Base-by-base conservation (phyloP, 2,113 vertebrate species). In the Pachyramphus minor region DNA sequence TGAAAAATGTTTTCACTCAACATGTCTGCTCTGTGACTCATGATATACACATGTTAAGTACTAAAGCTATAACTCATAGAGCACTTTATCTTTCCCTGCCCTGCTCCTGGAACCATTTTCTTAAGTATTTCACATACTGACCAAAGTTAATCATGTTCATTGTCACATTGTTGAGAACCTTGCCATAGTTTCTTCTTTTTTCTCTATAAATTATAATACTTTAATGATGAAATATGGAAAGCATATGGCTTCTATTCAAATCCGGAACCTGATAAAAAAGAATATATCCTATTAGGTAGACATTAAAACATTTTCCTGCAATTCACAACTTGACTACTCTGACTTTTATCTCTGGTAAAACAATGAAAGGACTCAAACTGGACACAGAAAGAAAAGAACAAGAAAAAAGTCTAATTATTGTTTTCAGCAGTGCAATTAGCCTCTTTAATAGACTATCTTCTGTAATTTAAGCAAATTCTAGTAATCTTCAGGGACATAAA, bases 391-490 rank as follows among this genome's bases (percentile, higher is more conserved):
- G 41, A 22, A 67, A 71, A 87, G 78, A 42, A 84, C 66, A 11
- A 68, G 90, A 28, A 76, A 94, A 80, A 92, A 55, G 12, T 14
- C n/a, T 84, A 86, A 93, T 95, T 96, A 64, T 93, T 96, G 79
- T 96, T 97, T 96, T 87, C 87, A 95, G 50, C 63, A 80, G 44
- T 75, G 84, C 55, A 75, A 91, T 95, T 93, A 90, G 44, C 67
- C 23, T 84, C 69, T 87, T 91, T 94, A 94, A 95, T 92, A 93
- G 85, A 44, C 11, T 89, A 60, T 89, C 52, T 42, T 80, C 58
- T 25, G 80, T 93, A 93, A 95, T 93, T 97, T 89, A 96, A 58
- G 3, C 50, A 94, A 96, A 89, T 28, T 86, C 27, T 60, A 77
- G 11, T 31, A 77, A 85, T 90, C 87, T 94, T 93, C 60, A 58